Percentiles rank a stretch among this genome's conserved stretches.
These are phyloP conservation scores for Alcedo quadribrachys DNA, from an alignment of 2,797 vertebrate species.

Conservation along the genomic window DNA sequence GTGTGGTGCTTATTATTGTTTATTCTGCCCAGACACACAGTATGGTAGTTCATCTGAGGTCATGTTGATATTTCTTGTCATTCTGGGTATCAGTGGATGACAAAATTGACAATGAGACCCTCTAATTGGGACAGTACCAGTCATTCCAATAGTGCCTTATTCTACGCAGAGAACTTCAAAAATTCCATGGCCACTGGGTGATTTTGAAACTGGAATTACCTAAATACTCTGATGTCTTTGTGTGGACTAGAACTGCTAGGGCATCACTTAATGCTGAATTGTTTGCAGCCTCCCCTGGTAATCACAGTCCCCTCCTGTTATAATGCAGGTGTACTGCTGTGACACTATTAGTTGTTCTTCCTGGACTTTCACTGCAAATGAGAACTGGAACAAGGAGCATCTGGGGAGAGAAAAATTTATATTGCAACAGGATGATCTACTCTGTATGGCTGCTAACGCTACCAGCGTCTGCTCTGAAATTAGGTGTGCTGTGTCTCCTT, in stretches of 20 bases:
- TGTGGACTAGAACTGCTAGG: not conserved
- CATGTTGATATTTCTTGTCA: not conserved
- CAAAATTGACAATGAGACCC: not conserved
- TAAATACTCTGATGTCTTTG: conserved; percentile 10
- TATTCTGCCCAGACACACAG: not conserved
- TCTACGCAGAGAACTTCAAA: not conserved
- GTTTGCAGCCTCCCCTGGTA: conserved; percentile 62
- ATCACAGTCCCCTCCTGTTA: conserved; percentile 39
- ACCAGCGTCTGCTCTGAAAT: not conserved
- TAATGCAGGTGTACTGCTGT: conserved; percentile 51
- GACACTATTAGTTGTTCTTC: conserved; percentile 56
- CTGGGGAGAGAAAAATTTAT: conserved; percentile 19
- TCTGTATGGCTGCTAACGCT: not conserved
- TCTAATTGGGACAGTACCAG: not conserved
- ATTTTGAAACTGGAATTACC: conserved; percentile 16
- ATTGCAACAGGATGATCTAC: not conserved
- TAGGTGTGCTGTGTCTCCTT: not conserved
- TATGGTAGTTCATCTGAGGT: not conserved
- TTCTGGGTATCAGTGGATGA: not conserved
- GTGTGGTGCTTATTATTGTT: not conserved
- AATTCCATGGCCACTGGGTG: not conserved
- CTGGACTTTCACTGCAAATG: conserved; percentile 56
- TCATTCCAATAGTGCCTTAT: not conserved
- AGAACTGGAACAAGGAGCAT: conserved; percentile 48
- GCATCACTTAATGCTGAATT: conserved; percentile 36